Percentiles rank a stretch among this genome's conserved stretches.
phyloP scores from a whole-genome alignment of 2,888 invertebrate genomes.

The Hydriomena furcata region DNA sequence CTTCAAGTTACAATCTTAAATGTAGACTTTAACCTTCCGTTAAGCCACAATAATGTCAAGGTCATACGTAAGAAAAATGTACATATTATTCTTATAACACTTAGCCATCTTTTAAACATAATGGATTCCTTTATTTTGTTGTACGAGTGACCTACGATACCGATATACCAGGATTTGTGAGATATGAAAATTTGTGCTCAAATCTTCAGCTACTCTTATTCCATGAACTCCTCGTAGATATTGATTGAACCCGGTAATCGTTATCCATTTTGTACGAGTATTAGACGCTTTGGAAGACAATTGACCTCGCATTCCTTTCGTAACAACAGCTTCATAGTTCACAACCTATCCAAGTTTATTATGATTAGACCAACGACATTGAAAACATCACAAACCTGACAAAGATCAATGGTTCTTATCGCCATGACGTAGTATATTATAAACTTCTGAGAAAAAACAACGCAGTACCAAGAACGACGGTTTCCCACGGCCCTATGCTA shows the following conservation, averaged over 20 bases:
- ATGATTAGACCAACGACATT: constrained; percentile 14
- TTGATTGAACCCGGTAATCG: too few species aligned
- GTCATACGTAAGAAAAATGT: constrained; percentile 7
- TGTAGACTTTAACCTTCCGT: constrained; percentile 14
- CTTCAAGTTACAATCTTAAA: constrained; percentile 19
- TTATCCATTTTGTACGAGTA: background rate
- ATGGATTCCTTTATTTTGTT: too few species aligned
- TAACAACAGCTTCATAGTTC: background rate
- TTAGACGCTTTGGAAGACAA: background rate
- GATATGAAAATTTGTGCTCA: too few species aligned
- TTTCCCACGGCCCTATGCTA: constrained; percentile 58
- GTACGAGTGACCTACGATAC: too few species aligned
- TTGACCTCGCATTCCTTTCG: constrained; percentile 11
- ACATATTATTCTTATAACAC: too few species aligned
- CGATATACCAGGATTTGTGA: too few species aligned
- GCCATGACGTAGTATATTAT: constrained; percentile 37
- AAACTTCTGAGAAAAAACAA: constrained; percentile 49
- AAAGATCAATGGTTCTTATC: constrained; percentile 24
- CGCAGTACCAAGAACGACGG: constrained; percentile 47
- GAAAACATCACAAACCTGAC: constrained; percentile 9
- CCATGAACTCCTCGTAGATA: too few species aligned
- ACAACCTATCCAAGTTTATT: constrained; percentile 5
- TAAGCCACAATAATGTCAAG: constrained; percentile 18
- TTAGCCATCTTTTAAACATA: too few species aligned
- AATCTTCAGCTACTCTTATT: too few species aligned